phyloP scores from a whole-genome alignment of 2,797 vertebrate genomes.

The Cheracebus regulus region DNA sequence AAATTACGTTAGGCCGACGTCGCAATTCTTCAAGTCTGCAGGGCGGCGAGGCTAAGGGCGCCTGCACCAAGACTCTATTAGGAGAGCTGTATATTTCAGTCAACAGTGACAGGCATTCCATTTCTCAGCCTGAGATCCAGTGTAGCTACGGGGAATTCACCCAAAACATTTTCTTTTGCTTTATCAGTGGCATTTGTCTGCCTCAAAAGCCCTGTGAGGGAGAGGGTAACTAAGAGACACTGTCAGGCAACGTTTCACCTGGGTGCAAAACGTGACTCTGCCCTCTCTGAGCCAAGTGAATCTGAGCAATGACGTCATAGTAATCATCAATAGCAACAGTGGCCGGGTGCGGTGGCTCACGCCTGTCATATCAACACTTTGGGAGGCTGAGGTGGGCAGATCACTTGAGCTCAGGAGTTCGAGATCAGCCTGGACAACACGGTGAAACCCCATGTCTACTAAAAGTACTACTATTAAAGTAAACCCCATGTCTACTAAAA shows the following conservation, averaged over 20 bases:
- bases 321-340: not conserved
- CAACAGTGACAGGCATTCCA: conserved; percentile 37
- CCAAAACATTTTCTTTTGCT: conserved; percentile 23
- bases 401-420: not conserved
- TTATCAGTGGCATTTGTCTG: not conserved
- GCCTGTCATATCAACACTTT: not conserved
- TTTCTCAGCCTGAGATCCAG: conserved; percentile 34
- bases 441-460: not conserved
- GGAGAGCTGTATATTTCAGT: conserved; percentile 3
- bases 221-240: not conserved
- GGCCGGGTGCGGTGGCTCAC: not conserved
- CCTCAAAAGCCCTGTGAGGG: not conserved
- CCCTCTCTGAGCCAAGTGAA: not conserved
- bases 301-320: not conserved
- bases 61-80: not conserved
- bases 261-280: not conserved
- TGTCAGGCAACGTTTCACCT: not conserved
- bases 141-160: conserved; percentile 1
- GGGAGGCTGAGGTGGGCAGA: not conserved
- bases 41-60: not conserved
- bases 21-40: conserved; percentile 34
- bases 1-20: conserved; percentile 47
- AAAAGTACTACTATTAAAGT: not conserved
- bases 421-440: not conserved
- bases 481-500: not conserved